Evolutionary conservation across 2,888 invertebrate genomes (phyloP).

Genomic region (Chironomus riparius): DNA sequence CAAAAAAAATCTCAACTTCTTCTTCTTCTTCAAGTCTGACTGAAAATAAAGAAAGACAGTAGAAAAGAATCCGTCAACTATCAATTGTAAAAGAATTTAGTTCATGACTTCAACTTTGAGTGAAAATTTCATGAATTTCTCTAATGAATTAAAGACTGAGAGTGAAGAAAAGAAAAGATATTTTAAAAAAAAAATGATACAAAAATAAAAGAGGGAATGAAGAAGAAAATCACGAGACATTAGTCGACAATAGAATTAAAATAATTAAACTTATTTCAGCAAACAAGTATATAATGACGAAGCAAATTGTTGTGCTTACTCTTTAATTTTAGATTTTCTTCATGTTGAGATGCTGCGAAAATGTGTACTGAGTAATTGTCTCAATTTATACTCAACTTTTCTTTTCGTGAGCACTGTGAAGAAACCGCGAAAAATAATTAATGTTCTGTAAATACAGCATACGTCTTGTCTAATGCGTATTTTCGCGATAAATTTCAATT

Average conservation of each 20-base stretch:
- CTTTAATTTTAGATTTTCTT: neutral
- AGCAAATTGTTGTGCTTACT: conserved; percentile 12
- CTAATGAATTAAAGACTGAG: neutral
- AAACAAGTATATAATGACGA: conserved; percentile 18
- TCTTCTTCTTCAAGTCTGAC: too few species aligned
- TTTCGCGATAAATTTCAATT: conserved; percentile 12
- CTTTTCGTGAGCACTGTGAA: neutral
- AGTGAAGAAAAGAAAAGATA: neutral
- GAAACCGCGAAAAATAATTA: neutral
- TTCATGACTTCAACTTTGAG: neutral
- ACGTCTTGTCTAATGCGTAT: neutral
- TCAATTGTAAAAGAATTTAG: neutral
- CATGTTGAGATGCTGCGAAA: too few species aligned
- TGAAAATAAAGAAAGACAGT: neutral
- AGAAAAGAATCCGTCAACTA: neutral
- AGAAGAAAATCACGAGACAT: neutral
- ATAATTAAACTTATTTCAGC: conserved; percentile 3
- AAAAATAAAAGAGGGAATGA: neutral
- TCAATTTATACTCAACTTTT: neutral
- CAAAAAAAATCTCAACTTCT: too few species aligned
- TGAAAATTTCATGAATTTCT: neutral
- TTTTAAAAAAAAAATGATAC: neutral
- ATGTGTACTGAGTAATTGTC: conserved; percentile 6
- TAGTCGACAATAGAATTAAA: neutral
- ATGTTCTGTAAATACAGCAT: conserved; percentile 9